Percentiles rank a stretch among this genome's conserved stretches.
Conservation (phyloP, 2,888 invertebrate genomes). For the Drosophila emarginata region DNA sequence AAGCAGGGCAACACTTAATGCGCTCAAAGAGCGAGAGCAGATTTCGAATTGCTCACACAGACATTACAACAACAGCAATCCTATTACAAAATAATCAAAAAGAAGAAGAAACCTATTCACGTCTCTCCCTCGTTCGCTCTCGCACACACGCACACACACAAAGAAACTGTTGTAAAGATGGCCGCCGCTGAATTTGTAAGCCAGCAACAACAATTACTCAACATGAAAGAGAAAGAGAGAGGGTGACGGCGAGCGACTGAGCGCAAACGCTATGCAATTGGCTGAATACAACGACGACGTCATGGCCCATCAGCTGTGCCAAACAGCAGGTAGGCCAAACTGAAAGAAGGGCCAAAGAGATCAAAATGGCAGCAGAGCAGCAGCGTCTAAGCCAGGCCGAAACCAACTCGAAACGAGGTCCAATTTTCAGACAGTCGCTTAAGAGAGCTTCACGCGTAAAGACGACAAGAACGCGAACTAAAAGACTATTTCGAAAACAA, state of each 20-base stretch:
- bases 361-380: conserved; percentile 13
- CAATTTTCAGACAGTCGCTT: conserved; percentile 64
- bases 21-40: conserved; percentile 16
- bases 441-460: conserved; percentile 73
- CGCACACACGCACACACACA: conserved; percentile 36
- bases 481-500: not conserved
- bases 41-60: conserved; percentile 3
- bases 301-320: conserved; percentile 66
- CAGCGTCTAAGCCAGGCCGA: conserved; percentile 29
- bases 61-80: conserved; percentile 6
- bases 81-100: conserved; percentile 10
- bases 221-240: conserved; percentile 30
- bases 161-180: conserved; percentile 74
- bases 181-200: conserved; percentile 76
- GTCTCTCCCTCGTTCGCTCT: conserved; percentile 27
- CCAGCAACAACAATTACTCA: conserved; percentile 36
- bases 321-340: conserved; percentile 60
- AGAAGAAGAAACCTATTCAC: conserved; percentile 24
- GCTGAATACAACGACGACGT: conserved; percentile 59
- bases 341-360: conserved; percentile 18
- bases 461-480: conserved; percentile 34
- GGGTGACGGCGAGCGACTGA: conserved; percentile 28
- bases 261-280: conserved; percentile 66
- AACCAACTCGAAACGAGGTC: conserved; percentile 29
- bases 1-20: conserved; percentile 65